Percentiles rank a stretch among this genome's conserved stretches.
phyloP scores from a whole-genome alignment of 2,113 vertebrate species.

The Anseranas semipalmata region DNA sequence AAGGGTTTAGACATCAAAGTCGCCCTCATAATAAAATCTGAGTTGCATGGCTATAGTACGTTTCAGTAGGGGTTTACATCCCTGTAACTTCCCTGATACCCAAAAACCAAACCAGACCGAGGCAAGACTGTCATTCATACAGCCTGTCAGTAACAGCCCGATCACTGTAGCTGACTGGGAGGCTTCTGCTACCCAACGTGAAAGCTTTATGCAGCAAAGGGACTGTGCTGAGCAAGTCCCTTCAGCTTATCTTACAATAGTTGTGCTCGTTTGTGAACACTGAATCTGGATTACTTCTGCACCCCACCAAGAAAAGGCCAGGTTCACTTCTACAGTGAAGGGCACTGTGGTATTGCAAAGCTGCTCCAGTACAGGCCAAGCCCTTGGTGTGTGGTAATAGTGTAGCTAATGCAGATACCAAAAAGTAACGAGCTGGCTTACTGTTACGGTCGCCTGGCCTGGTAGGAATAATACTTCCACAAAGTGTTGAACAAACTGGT shows the following conservation, averaged over 20 bases:
- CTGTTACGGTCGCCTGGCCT: not conserved
- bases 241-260: too few species aligned
- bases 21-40: not conserved
- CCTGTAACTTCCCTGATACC: fast-evolving
- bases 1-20: not conserved
- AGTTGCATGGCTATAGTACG: not conserved
- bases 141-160: not conserved
- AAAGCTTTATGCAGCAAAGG: not conserved
- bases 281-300: not conserved
- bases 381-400: too few species aligned
- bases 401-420: too few species aligned
- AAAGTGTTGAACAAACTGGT: not conserved
- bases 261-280: fast-evolving
- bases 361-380: too few species aligned
- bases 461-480: too few species aligned
- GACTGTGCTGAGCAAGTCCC: not conserved
- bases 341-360: not conserved
- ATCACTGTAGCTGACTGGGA: not conserved
- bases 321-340: too few species aligned
- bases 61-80: not conserved
- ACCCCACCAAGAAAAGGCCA: too few species aligned
- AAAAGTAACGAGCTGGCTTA: not conserved
- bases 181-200: too few species aligned
- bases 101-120: not conserved
- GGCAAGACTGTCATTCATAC: not conserved